Base-by-base conservation (phyloP, 2,797 vertebrate species). In the Acropternis orthonyx region DNA sequence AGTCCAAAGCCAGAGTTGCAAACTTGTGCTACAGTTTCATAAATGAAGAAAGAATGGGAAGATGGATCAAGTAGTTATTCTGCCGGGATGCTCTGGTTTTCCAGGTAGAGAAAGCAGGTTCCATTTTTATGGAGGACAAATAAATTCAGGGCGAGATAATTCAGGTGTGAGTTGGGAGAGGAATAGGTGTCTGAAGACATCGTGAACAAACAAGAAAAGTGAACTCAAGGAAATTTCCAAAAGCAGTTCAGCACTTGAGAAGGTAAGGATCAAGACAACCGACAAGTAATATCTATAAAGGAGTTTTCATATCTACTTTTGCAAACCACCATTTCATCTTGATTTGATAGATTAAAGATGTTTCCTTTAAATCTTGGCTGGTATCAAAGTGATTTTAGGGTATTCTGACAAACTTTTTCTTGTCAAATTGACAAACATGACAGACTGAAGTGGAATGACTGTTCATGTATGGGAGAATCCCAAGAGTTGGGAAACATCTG, bases 401-500 rank as follows among this genome's bases (percentile, higher is more conserved):
- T 79, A 78, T 92, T 88, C 51, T 78, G 83, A 81, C 30, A 90
- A 86, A 94, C 18, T 86, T 66, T 93, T 95, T 51, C 37, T 65
- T 92, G n/a, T 92, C 54, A 84, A 69, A 72, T 48, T 86, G 69
- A 94, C 46, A 86, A 92, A 81, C 75, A 68, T 39, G 88, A 93
- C 88, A 90, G 61, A 61, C 56, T 84, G 76, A 88, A 94, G 86
- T 62, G 43, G 27, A 90, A 81, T 58, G 46, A 12, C 39, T 83
- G 62, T 86, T 86, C 43, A 62, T 32, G 39, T 75, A 48, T 0
- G 0, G 16, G 14, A 84, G 30, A 86, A 34, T 88, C 51, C 46
- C 41, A 86, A 61, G 59, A 90, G 68, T 13, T 93, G n/a, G 30
- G 46, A 90, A 95, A 93, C 12, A 74, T 79, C 68, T 88, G 44